phyloP scores from a whole-genome alignment of 2,113 vertebrate genomes.

The Pampusana beccarii region DNA sequence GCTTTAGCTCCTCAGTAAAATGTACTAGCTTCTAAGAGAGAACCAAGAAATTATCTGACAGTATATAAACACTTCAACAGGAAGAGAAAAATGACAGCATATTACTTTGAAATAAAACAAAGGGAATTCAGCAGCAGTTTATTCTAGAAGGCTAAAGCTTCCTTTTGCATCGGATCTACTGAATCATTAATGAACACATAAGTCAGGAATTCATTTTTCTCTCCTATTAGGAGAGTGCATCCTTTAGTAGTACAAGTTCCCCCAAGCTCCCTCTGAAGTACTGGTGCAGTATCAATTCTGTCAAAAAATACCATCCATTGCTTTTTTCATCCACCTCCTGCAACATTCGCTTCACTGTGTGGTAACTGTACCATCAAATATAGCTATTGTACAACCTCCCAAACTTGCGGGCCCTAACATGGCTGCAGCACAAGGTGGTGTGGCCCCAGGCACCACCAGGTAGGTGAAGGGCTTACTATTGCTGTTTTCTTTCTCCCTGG shows the following conservation, averaged over 20 bases:
- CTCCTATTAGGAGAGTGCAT: not conserved
- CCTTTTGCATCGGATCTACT: not conserved
- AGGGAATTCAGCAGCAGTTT: not conserved
- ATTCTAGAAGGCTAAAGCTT: not conserved
- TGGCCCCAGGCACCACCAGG: not conserved
- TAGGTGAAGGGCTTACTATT: not conserved
- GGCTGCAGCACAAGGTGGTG: not conserved
- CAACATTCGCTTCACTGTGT: not conserved
- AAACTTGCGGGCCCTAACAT: not conserved
- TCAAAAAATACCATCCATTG: not conserved
- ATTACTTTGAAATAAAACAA: conserved; percentile 8
- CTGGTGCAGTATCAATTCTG: not conserved
- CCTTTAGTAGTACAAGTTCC: not conserved
- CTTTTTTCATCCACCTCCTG: not conserved
- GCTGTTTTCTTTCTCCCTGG: not conserved
- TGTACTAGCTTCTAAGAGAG: conserved; percentile 5
- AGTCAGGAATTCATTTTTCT: not conserved
- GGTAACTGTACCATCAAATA: not conserved
- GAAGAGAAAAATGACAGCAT: conserved; percentile 22
- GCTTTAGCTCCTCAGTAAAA: conserved; percentile 12
- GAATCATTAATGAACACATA: not conserved
- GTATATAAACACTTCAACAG: conserved; percentile 11
- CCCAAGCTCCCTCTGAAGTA: not conserved
- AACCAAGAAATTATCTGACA: conserved; percentile 37
- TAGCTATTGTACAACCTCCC: not conserved